Percentiles rank a stretch among this genome's conserved stretches.
phyloP scores from a whole-genome alignment of 2,113 vertebrate genomes.

The Cynocephalus volans region DNA sequence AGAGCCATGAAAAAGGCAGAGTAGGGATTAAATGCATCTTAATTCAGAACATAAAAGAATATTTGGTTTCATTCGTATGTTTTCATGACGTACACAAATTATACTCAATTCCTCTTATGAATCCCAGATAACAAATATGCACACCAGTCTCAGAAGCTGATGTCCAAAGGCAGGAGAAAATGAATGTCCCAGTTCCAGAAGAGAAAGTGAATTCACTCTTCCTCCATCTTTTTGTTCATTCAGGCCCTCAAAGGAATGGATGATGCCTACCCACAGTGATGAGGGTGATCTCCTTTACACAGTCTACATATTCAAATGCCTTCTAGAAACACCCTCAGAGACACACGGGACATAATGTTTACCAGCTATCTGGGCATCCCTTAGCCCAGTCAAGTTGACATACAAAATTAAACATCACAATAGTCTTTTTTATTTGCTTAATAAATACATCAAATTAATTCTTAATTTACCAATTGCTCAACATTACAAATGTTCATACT shows the following conservation, averaged over 20 bases:
- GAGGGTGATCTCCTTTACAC: background rate
- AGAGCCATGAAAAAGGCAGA: background rate
- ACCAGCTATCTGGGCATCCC: background rate
- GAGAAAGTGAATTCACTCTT: background rate
- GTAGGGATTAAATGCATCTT: background rate
- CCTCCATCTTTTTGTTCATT: background rate
- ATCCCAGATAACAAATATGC: background rate
- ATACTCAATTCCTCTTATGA: background rate
- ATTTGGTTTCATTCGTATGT: background rate
- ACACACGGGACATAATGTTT: background rate
- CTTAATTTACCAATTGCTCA: conserved; percentile 46
- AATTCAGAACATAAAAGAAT: background rate
- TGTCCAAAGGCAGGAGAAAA: background rate
- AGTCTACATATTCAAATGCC: background rate
- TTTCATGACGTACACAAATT: background rate
- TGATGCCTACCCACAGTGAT: background rate
- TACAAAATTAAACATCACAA: conserved; percentile 11
- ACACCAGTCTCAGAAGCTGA: background rate
- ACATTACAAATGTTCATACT: conserved; percentile 22
- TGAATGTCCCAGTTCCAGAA: background rate
- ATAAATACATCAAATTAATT: conserved; percentile 56
- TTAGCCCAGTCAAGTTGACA: background rate
- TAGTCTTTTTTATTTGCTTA: conserved; percentile 42
- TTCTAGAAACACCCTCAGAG: background rate
- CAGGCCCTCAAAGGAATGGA: background rate